Conservation (phyloP, 2,113 vertebrate genomes). For the Aphelocoma coerulescens region DNA sequence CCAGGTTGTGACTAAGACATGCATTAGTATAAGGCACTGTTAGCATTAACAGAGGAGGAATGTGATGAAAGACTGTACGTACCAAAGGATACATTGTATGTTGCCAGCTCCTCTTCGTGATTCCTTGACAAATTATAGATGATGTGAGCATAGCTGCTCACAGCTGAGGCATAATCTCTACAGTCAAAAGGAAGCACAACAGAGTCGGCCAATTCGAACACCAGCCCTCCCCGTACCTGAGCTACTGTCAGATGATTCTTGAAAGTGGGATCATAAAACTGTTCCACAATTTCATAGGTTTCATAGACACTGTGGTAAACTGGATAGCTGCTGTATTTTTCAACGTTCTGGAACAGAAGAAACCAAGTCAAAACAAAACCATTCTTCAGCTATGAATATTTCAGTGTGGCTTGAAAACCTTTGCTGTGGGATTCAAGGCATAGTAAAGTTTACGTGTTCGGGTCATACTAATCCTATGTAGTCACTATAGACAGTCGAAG, state of each 20-base stretch:
- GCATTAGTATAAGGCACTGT: not conserved
- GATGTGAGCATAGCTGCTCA: conserved; percentile 76
- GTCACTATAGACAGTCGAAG: rapidly evolving
- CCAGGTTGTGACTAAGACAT: not conserved
- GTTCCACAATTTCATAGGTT: conserved; percentile 89
- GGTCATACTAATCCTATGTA: not conserved
- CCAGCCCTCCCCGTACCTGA: conserved; percentile 85
- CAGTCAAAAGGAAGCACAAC: conserved; percentile 84
- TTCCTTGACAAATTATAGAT: conserved; percentile 78
- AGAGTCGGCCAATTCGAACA: conserved; percentile 84
- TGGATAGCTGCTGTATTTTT: conserved; percentile 87
- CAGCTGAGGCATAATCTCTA: conserved; percentile 80
- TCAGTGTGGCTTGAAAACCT: not conserved
- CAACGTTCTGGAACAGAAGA: conserved; percentile 72
- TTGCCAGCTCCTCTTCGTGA: conserved; percentile 69
- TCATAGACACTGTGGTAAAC: conserved; percentile 95
- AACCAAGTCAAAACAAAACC: not conserved
- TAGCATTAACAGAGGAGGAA: not conserved
- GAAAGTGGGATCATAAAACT: conserved; percentile 91
- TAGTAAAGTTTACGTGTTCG: not conserved
- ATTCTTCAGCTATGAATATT: not conserved
- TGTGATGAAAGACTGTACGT: not conserved
- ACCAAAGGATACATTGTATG: conserved; percentile 85
- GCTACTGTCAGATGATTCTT: conserved; percentile 83
- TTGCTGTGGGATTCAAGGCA: not conserved